Evolutionary conservation across 2,797 vertebrate genomes (phyloP), one percentile per base, ranked within the genome.

Genomic region (Eulemur rubriventer): DNA sequence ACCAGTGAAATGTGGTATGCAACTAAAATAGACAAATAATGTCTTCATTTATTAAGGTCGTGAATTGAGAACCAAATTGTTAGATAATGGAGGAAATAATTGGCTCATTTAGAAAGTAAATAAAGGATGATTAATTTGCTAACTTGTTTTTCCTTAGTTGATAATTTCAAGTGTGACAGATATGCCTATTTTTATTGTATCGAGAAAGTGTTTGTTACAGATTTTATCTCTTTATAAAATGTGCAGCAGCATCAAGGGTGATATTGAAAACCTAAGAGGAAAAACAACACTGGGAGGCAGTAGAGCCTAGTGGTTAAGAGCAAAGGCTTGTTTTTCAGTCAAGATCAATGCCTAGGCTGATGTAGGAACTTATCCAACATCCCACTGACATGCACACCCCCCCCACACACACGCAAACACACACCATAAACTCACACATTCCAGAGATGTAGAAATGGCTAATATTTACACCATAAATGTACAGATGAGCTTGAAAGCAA

Each of bases 241-340:
- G 16, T 46, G 72, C 46, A 75, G 65, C 75, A 93, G 33, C 24
- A 75, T 91, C 48, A 85, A 92, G 43, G 33, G 4, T 90, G n/a
- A 92, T 84, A 69, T 7, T 82, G 43, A 30, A 59, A 73, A 9
- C 35, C 43, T 63, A 92, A 79, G 38, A 76, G 67, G 79, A n/a
- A 95, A 96, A 96, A 80, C 20, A 96, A 84, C 84, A 84, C 50
- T 87, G 65, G 70, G 46, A 92, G 76, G 59, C 63, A 96, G 59
- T 87, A 96, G 46, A 96, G 22, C 35, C 12, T 67, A 59, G 26
- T 91, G 65, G 50, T 84, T 94, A 89, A 94, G 43, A 93, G 17
- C 83, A 84, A 22, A 96, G 46, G 4, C 33, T 87, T 86, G 0
- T 55, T 93, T 35, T 63, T 72, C 35, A 75, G 5, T 65, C 16